A percentile compares a stretch with the other conserved stretches of the same genome.
Conservation (phyloP, 2,113 vertebrate species). For the Triplophysa siluroides region DNA sequence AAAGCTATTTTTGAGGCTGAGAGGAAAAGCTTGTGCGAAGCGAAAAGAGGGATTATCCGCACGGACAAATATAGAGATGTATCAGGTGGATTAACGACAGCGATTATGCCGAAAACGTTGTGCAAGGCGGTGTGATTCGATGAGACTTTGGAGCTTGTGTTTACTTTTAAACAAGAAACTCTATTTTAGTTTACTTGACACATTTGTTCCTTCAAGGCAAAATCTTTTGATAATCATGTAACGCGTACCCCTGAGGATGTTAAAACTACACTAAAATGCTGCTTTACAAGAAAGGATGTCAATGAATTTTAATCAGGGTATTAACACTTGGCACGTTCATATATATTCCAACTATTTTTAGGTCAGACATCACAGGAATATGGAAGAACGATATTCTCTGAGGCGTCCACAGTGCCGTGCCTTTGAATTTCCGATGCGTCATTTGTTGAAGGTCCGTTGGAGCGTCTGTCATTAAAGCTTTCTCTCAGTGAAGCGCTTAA, state of each 20-base stretch:
- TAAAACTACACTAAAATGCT: too few species aligned
- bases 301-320: constrained; percentile 7
- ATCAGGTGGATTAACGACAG: constrained; percentile 60
- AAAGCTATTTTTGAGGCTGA: constrained; percentile 55
- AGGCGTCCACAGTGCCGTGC: constrained; percentile 19
- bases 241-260: too few species aligned
- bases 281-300: background rate
- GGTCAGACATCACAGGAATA: background rate
- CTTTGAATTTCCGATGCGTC: constrained; percentile 8
- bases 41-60: constrained; percentile 62
- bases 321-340: background rate
- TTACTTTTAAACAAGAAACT: constrained; percentile 22
- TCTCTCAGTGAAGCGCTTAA: constrained; percentile 57
- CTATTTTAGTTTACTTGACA: background rate
- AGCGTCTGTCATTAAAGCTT: constrained; percentile 47
- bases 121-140: constrained; percentile 16
- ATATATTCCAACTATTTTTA: constrained; percentile 10
- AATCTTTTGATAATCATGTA: too few species aligned
- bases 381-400: background rate
- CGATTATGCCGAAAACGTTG: constrained; percentile 53
- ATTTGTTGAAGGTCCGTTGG: constrained; percentile 42
- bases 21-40: constrained; percentile 43
- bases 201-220: background rate
- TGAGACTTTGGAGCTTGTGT: constrained; percentile 13
- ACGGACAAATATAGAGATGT: constrained; percentile 63